A percentile compares a stretch with the other conserved stretches of the same genome.
These are phyloP conservation scores for Jacana jacana DNA, from an alignment of 2,113 vertebrate genomes.

Conservation along the genomic window DNA sequence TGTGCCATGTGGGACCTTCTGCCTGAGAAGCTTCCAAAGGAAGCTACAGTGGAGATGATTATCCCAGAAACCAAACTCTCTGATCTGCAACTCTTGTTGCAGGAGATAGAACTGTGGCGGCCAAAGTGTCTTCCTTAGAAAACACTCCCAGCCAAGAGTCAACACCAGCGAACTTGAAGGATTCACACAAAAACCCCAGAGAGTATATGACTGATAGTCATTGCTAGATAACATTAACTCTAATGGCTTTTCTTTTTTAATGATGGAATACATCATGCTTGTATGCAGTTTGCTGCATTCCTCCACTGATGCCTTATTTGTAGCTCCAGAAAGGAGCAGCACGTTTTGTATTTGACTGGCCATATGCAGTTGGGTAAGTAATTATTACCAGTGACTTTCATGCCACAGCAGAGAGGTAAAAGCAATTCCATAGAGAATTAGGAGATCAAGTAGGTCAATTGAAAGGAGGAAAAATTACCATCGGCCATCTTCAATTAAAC, in stretches of 20 bases:
- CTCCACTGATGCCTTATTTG: not conserved
- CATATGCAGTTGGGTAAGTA: not conserved
- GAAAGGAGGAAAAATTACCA: conserved; percentile 33
- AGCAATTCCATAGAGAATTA: conserved; percentile 38
- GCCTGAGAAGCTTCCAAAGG: not conserved
- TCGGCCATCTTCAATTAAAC: conserved; percentile 56
- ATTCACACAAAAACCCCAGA: not conserved
- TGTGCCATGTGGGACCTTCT: not conserved
- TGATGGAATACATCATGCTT: rapidly evolving
- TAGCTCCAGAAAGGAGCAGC: not conserved
- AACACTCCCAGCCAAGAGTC: not conserved
- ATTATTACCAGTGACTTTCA: conserved; percentile 21
- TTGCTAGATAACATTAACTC: not conserved
- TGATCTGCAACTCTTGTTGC: not conserved
- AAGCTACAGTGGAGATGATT: not conserved
- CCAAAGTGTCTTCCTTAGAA: not conserved
- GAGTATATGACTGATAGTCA: not conserved
- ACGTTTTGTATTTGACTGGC: not conserved
- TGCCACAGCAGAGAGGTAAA: conserved; percentile 28
- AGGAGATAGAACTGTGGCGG: not conserved
- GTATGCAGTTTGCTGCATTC: not conserved
- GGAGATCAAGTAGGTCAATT: conserved; percentile 48
- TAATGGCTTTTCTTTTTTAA: not conserved
- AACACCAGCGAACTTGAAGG: not conserved
- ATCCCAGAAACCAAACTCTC: not conserved